Percentiles rank a stretch among this genome's conserved stretches.
phyloP scores from a whole-genome alignment of 2,888 invertebrate genomes.

The Bruchidius siliquastri region DNA sequence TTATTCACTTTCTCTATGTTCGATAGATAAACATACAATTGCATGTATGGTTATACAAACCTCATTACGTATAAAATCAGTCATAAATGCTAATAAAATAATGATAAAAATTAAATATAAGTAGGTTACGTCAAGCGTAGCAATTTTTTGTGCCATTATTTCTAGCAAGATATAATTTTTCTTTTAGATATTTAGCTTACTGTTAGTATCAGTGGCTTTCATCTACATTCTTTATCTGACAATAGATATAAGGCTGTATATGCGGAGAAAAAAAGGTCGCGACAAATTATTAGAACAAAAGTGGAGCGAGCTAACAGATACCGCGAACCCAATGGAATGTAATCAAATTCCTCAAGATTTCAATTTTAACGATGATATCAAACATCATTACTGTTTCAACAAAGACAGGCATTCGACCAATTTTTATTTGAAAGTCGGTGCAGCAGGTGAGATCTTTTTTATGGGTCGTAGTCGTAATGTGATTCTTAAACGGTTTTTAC shows the following conservation, averaged over 20 bases:
- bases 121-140: no score
- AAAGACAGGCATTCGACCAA: slow-evolving; percentile 67
- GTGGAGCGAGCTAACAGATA: slow-evolving; percentile 5
- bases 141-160: no score
- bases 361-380: slow-evolving; percentile 43
- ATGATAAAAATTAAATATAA: no score
- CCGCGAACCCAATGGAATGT: slow-evolving; percentile 28
- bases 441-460: slow-evolving; percentile 54
- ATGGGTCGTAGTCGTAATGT: not conserved
- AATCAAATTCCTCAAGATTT: slow-evolving; percentile 30
- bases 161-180: not conserved
- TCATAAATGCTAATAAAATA: no score
- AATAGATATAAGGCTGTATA: slow-evolving; percentile 59
- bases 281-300: slow-evolving; percentile 30
- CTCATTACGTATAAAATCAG: no score
- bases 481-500: slow-evolving; percentile 3
- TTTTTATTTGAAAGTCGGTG: slow-evolving; percentile 70
- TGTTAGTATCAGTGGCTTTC: slow-evolving; percentile 56
- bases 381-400: slow-evolving; percentile 61
- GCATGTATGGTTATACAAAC: no score
- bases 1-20: no score
- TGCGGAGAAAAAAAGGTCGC: slow-evolving; percentile 47
- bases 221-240: slow-evolving; percentile 59
- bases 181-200: slow-evolving; percentile 58
- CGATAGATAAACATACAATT: no score